Evolutionary conservation across 1,140 invertebrate species (phyloP), one percentile per base, ranked within the genome.

Genomic region (Cydia pomonella): DNA sequence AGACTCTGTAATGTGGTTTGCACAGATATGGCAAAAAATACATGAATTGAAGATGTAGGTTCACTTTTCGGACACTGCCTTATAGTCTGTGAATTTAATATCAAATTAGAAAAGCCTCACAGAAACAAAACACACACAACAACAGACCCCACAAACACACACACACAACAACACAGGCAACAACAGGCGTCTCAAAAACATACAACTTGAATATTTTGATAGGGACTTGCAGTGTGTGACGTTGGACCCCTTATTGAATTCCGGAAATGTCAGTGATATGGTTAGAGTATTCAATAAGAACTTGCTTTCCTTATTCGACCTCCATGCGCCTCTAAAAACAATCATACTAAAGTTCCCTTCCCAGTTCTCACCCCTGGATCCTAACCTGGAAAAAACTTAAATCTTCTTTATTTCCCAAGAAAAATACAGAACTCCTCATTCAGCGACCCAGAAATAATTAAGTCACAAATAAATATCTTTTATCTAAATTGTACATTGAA

Each of bases 1-100:
- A 77, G 18, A 73, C 74, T 7, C 63, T 77, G 1, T 10, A 76
- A 77, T 47, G 63, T 80, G 13, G 25, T 80, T 5, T 80, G 79
- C 50, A 74, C 78, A 3, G 73, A 79, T 64, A 7, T 74, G 3
- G 16, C 63, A 6, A 71, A 33, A 41, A 69, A 59, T 16, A 50
- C 66, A 13, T 21, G n/a, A 12, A 18, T 63, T 1, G 73, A 62
- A 18, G 13, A 50, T 25, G 47, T 75, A 16, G 69, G 73, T 21
- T 5, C 53, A 18, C 27, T 78, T 13, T 21, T 33, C 13, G 74
- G 72, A 0, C 77, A 78, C 41, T 75, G 71, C 12, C 16, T 78
- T 12, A 2, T 75, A 27, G 25, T 66, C 3, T 62, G 74, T 18
- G 72, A 73, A 25, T 71, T 78, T 73, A 38, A 63, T 64, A 47